Evolutionary conservation across 1,140 invertebrate species (phyloP).

Genomic region (Drosophila burlai): DNA sequence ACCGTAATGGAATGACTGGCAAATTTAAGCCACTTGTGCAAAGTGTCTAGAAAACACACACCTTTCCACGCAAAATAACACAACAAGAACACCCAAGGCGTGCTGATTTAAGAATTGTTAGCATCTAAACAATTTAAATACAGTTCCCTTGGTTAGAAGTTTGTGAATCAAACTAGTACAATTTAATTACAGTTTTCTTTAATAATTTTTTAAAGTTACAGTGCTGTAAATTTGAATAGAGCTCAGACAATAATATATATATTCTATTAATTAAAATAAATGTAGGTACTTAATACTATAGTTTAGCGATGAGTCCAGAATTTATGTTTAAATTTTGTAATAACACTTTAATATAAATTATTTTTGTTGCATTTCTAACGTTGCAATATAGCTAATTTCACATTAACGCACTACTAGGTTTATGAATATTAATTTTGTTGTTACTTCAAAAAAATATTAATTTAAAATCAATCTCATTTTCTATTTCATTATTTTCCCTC

Average conservation of each 20-base stretch:
- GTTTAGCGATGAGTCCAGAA: too few relatives aligned
- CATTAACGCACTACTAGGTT: background rate
- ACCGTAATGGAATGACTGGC: constrained; percentile 8
- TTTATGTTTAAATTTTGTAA: too few relatives aligned
- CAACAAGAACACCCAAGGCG: background rate
- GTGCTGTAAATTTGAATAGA: too few relatives aligned
- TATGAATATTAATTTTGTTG: background rate
- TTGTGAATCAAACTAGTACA: background rate
- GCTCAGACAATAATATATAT: too few relatives aligned
- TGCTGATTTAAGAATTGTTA: constrained; percentile 1
- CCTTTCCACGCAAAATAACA: background rate
- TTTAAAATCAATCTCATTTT: background rate
- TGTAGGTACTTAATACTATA: too few relatives aligned
- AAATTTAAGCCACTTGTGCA: constrained; percentile 8
- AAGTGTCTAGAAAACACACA: background rate
- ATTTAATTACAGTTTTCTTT: background rate
- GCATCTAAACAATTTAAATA: background rate
- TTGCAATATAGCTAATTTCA: background rate
- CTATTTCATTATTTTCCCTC: background rate
- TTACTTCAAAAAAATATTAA: background rate
- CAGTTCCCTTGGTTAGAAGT: too few relatives aligned
- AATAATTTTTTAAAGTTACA: background rate
- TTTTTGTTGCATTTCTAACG: background rate
- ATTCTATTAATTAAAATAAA: too few relatives aligned
- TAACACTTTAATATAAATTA: too few relatives aligned